Evolutionary conservation across 2,888 invertebrate species (phyloP), one percentile per base, ranked within the genome.

Genomic region (Disparrhopalites patrizii): DNA sequence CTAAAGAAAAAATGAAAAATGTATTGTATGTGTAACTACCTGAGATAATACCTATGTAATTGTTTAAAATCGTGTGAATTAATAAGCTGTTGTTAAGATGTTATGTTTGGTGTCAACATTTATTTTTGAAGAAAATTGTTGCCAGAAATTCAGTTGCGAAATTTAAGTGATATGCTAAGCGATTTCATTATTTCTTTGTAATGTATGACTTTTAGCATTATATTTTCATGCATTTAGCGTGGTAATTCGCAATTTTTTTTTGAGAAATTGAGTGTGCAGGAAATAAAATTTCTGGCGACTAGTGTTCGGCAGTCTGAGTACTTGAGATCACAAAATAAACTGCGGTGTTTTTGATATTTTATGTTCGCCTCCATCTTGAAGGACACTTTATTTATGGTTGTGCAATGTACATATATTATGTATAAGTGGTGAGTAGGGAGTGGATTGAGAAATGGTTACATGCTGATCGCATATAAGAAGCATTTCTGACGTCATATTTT

Each of bases 141-240:
- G 54, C 30, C 30, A 54, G 18, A 54, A 28, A 54, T 31, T 54
- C 30, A 31, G 31, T 54, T 54, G n/a, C 31, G 54, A 54, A 54
- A 54, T 54, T 54, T 54, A 18, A 31, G 54, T 54, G n/a, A n/a
- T 31, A 18, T n/a, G n/a, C 13, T 54, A 31, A 27, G 18, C 33
- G 15, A 20, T 54, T 54, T 40, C 57, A 57, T 57, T 36, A 20
- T 57, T 57, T 57, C 5, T 27, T 28, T 54, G 20, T 27, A 52
- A 27, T 36, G 56, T 56, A n/a, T 18, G 38, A n/a, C 36, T 56
- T 18, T 57, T 40, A 57, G 57, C 57, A 57, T 57, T 43, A 57
- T 57, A 43, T 31, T 31, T 27, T 38, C 25, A 3, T 57, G 43
- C 43, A 57, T 57, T 57, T 25, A 28, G 13, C 38, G 15, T 57